These are phyloP conservation scores for Odontothrips loti DNA, from an alignment of 2,888 invertebrate species.

Conservation along the genomic window DNA sequence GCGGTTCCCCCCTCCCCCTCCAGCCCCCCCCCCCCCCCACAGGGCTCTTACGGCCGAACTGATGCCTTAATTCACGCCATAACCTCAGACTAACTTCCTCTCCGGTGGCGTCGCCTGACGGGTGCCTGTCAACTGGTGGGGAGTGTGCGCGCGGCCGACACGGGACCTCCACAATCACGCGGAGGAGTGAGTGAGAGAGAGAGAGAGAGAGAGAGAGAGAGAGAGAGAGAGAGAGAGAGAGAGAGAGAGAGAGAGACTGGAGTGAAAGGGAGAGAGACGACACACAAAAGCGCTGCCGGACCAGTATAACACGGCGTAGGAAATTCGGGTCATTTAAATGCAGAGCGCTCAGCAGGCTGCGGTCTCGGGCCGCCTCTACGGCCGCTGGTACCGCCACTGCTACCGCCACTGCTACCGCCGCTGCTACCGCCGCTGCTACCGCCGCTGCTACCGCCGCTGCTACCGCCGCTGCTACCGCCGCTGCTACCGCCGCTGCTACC, in stretches of 20 bases:
- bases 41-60: no score
- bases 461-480: no score
- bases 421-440: not conserved
- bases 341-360: not conserved
- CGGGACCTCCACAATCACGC: not conserved
- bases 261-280: not conserved
- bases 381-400: no score
- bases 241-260: not conserved
- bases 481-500: not conserved
- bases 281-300: not conserved
- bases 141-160: no score
- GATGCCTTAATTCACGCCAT: no score
- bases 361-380: not conserved
- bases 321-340: constrained; percentile 25
- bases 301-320: not conserved
- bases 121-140: no score
- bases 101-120: no score
- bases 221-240: not conserved
- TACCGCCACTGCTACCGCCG: not conserved
- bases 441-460: not conserved
- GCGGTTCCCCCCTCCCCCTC: no score
- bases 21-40: no score
- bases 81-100: no score
- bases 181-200: not conserved
- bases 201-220: not conserved